phyloP scores from a whole-genome alignment of 2,797 vertebrate genomes.

The Sardinella longiceps region DNA sequence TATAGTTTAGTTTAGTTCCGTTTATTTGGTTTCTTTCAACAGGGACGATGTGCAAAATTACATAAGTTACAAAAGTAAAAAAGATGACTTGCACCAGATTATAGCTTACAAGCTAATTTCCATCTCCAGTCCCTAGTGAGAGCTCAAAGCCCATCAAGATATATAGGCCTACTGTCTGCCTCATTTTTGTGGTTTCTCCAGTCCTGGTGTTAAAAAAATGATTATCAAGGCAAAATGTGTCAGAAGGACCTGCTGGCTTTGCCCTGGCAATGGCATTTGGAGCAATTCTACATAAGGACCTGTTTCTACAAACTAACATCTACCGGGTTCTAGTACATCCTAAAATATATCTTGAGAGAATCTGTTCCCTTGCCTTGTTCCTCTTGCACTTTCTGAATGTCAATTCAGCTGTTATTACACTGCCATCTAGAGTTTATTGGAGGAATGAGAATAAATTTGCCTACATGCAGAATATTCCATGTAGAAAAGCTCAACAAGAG shows the following conservation, averaged over 20 bases:
- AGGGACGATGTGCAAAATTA: too few species aligned
- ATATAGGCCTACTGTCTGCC: not conserved
- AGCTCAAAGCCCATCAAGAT: not conserved
- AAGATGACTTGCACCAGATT: too few species aligned
- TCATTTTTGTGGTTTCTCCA: not conserved
- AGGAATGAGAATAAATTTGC: not conserved
- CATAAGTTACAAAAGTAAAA: too few species aligned
- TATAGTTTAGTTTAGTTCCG: too few species aligned
- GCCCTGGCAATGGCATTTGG: not conserved
- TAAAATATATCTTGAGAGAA: not conserved
- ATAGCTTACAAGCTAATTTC: too few species aligned
- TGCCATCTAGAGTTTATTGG: constrained; percentile 39
- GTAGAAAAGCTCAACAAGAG: too few species aligned
- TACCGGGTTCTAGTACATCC: not conserved
- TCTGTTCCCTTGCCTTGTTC: not conserved
- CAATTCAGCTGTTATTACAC: constrained; percentile 18
- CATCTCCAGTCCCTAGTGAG: too few species aligned
- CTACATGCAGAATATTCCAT: not conserved
- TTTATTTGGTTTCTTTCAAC: too few species aligned
- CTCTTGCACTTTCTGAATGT: constrained; percentile 21
- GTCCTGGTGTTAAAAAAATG: not conserved
- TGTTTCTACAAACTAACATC: not conserved
- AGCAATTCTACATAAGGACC: not conserved
- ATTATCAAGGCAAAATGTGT: not conserved
- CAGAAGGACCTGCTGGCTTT: not conserved